A percentile compares a stretch with the other conserved stretches of the same genome.
These are phyloP conservation scores for Griposia aprilina DNA, from an alignment of 2,888 invertebrate species.

Conservation along the genomic window DNA sequence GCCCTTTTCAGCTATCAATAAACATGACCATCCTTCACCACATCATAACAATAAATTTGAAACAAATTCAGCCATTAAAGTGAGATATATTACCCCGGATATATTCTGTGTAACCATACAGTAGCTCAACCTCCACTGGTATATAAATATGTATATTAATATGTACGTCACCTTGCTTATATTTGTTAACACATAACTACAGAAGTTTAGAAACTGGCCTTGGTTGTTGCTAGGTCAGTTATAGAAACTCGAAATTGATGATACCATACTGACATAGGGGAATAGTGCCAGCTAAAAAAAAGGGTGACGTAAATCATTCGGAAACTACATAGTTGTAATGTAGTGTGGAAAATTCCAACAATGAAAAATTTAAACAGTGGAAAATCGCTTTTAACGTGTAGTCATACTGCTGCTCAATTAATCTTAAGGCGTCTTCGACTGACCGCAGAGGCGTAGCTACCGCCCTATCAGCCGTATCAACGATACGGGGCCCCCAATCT, in stretches of 20 bases:
- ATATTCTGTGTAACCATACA: conserved; percentile 30
- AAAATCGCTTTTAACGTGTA: neutral
- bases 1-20: conserved; percentile 16
- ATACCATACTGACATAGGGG: conserved; percentile 9
- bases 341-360: neutral
- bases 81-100: conserved; percentile 62
- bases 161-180: conserved; percentile 33
- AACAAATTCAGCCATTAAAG: conserved; percentile 55
- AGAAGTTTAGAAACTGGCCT: conserved; percentile 17
- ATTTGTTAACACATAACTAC: conserved; percentile 24
- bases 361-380: neutral
- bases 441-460: too few relatives aligned
- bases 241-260: conserved; percentile 2
- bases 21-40: conserved; percentile 22
- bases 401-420: neutral
- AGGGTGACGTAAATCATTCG: neutral
- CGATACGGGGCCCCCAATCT: too few relatives aligned
- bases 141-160: conserved; percentile 17
- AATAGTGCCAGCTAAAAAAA: neutral
- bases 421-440: neutral
- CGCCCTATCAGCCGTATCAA: too few relatives aligned
- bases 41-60: conserved; percentile 41
- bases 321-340: neutral
- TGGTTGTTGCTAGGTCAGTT: neutral
- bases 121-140: conserved; percentile 12